Conservation (phyloP, 2,797 vertebrate species). For the Decapterus maruadsi region DNA sequence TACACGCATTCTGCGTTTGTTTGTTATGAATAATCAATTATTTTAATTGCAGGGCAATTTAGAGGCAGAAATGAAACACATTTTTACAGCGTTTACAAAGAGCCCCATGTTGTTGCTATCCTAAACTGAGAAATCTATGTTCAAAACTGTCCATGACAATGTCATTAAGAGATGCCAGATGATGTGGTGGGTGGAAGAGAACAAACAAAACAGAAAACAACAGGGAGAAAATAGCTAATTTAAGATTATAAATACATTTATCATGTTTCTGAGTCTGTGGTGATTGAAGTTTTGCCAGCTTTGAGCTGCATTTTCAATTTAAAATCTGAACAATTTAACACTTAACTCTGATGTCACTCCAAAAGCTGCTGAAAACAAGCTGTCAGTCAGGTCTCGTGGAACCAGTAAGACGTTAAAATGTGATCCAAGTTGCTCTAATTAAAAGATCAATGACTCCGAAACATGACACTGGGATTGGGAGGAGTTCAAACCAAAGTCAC, state of each 20-base stretch:
- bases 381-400: background rate
- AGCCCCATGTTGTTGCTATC: background rate
- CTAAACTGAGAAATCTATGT: background rate
- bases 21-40: constrained; percentile 19
- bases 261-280: background rate
- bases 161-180: background rate
- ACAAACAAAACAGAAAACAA: background rate
- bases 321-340: background rate
- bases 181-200: background rate
- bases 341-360: background rate
- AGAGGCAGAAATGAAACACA: constrained; percentile 33
- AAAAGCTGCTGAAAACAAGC: background rate
- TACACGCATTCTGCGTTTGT: background rate
- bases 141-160: background rate
- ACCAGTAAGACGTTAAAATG: background rate
- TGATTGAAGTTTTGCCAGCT: background rate
- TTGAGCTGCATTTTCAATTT: background rate
- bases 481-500: too few species aligned
- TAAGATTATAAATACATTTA: background rate
- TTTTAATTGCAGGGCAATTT: constrained; percentile 37
- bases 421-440: too few species aligned
- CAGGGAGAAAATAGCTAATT: background rate
- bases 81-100: constrained; percentile 20
- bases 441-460: too few species aligned
- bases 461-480: too few species aligned